phyloP scores from a whole-genome alignment of 2,888 invertebrate genomes.

The Diachrysia chrysitis region DNA sequence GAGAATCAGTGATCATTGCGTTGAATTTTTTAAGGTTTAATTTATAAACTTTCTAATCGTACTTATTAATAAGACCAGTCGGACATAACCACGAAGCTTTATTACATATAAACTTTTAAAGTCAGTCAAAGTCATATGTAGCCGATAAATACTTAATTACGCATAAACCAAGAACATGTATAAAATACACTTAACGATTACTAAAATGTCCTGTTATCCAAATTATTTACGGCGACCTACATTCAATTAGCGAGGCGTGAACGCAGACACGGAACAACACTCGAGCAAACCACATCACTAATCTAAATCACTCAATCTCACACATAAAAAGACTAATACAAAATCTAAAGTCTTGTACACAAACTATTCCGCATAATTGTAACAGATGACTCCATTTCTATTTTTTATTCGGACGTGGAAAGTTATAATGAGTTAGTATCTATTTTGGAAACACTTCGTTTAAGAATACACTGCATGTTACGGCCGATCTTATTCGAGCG shows the following conservation, averaged over 20 bases:
- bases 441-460: slow-evolving; percentile 83
- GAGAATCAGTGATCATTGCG: too few species aligned
- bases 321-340: slow-evolving; percentile 64
- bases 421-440: slow-evolving; percentile 84
- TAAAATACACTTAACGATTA: slow-evolving; percentile 1
- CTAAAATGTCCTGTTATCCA: slow-evolving; percentile 49
- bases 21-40: too few species aligned
- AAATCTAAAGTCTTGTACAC: slow-evolving; percentile 60
- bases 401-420: slow-evolving; percentile 84
- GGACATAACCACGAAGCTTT: too few species aligned
- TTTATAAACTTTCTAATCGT: too few species aligned
- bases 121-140: too few species aligned
- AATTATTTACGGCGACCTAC: slow-evolving; percentile 47
- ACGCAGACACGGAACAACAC: slow-evolving; percentile 44
- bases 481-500: slow-evolving; percentile 71
- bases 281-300: slow-evolving; percentile 52
- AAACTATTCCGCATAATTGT: slow-evolving; percentile 71
- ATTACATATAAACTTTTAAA: too few species aligned
- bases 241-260: slow-evolving; percentile 55
- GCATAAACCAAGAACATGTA: background rate
- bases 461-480: slow-evolving; percentile 79
- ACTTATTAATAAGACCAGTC: too few species aligned
- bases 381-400: slow-evolving; percentile 83
- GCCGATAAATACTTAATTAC: background rate
- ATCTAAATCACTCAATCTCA: slow-evolving; percentile 67